phyloP scores from a whole-genome alignment of 2,797 vertebrate genomes.

The Heliangelus exortis region DNA sequence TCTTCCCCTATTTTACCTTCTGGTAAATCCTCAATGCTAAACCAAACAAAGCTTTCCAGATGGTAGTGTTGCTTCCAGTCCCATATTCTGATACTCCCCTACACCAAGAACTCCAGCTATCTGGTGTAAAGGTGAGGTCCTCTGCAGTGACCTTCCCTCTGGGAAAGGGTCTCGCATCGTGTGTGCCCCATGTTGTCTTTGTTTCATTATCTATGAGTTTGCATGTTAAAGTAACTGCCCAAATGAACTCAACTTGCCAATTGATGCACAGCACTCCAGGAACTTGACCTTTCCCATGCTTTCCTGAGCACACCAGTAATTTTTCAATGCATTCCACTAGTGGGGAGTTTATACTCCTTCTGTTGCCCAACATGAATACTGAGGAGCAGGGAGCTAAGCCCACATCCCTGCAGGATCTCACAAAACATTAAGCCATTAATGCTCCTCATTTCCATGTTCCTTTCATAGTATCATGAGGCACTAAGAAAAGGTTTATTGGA shows the following conservation, averaged over 20 bases:
- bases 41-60: background rate
- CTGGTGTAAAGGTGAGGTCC: background rate
- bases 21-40: background rate
- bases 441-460: background rate
- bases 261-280: background rate
- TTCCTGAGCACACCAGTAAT: background rate
- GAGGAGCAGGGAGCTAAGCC: background rate
- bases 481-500: background rate
- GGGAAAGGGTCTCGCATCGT: background rate
- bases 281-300: constrained; percentile 5
- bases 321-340: constrained; percentile 6
- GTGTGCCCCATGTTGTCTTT: background rate
- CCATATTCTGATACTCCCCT: background rate
- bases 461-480: background rate
- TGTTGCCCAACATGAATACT: background rate
- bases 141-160: background rate
- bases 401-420: background rate
- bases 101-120: background rate
- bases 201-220: background rate
- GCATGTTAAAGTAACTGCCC: background rate
- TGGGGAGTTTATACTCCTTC: background rate
- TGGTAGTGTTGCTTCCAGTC: background rate
- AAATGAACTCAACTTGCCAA: background rate
- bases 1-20: background rate
- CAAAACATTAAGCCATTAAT: background rate